These are phyloP conservation scores for Tenodera sinensis DNA, from an alignment of 2,888 invertebrate genomes.

Conservation along the genomic window DNA sequence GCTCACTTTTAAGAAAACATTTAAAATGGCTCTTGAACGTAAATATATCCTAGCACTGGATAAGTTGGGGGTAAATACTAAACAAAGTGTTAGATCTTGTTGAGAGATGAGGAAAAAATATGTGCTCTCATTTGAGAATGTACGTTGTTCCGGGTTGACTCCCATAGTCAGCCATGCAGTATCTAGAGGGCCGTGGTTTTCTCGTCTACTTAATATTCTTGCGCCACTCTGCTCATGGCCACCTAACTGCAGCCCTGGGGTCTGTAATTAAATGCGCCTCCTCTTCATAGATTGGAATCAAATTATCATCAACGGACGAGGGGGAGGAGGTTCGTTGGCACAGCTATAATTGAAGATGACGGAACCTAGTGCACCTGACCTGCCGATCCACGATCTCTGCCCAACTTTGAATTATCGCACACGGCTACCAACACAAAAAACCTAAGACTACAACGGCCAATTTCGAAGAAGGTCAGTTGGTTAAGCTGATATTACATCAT, in stretches of 20 bases:
- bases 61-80: neutral
- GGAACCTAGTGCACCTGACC: slow-evolving; percentile 2
- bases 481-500: neutral
- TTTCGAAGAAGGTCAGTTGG: neutral
- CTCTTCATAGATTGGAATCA: slow-evolving; percentile 28
- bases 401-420: neutral
- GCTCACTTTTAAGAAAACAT: too few species aligned
- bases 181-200: neutral
- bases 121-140: neutral
- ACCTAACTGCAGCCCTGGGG: slow-evolving; percentile 19
- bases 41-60: too few species aligned
- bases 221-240: slow-evolving; percentile 14
- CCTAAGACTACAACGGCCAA: neutral
- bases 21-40: too few species aligned
- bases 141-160: neutral
- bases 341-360: slow-evolving; percentile 27
- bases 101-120: neutral
- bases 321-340: slow-evolving; percentile 13
- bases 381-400: neutral
- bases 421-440: neutral
- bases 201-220: slow-evolving; percentile 23
- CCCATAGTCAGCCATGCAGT: neutral
- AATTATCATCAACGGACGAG: slow-evolving; percentile 21
- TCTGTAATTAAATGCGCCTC: slow-evolving; percentile 28
- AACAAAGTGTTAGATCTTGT: neutral